A percentile compares a stretch with the other conserved stretches of the same genome.
phyloP scores from a whole-genome alignment of 2,888 invertebrate species.

The Lottia gigantea region DNA sequence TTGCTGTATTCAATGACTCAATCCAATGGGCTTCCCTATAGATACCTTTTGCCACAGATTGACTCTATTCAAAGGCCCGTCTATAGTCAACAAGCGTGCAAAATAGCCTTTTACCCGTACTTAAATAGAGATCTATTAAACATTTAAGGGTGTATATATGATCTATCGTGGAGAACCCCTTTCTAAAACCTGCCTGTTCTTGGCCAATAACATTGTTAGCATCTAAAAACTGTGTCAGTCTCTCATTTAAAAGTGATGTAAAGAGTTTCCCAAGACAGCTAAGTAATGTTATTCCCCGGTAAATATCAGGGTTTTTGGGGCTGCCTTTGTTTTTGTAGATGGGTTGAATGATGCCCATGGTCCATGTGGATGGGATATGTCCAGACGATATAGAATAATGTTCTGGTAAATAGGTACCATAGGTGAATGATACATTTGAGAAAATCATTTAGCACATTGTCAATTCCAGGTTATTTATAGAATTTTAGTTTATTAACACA shows the following conservation, averaged over 20 bases:
- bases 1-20: background rate
- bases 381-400: constrained; percentile 18
- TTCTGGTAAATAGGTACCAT: constrained; percentile 7
- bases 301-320: constrained; percentile 13
- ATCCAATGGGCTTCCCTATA: too few relatives aligned
- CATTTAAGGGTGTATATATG: constrained; percentile 16
- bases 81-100: constrained; percentile 11
- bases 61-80: constrained; percentile 17
- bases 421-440: background rate
- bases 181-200: constrained; percentile 5
- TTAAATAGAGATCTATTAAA: constrained; percentile 13
- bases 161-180: constrained; percentile 12
- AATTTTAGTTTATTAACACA: constrained; percentile 14
- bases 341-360: constrained; percentile 12
- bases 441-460: constrained; percentile 20
- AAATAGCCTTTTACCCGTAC: constrained; percentile 3
- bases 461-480: constrained; percentile 14
- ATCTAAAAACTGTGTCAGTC: background rate
- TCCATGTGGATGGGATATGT: constrained; percentile 15
- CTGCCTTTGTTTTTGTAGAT: constrained; percentile 19
- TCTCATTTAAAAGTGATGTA: constrained; percentile 2
- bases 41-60: constrained; percentile 18
- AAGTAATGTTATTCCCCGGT: constrained; percentile 17
- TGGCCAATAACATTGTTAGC: background rate
- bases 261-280: constrained; percentile 10